Evolutionary conservation across 2,888 invertebrate genomes (phyloP).

Genomic region (Agonum fuliginosum): DNA sequence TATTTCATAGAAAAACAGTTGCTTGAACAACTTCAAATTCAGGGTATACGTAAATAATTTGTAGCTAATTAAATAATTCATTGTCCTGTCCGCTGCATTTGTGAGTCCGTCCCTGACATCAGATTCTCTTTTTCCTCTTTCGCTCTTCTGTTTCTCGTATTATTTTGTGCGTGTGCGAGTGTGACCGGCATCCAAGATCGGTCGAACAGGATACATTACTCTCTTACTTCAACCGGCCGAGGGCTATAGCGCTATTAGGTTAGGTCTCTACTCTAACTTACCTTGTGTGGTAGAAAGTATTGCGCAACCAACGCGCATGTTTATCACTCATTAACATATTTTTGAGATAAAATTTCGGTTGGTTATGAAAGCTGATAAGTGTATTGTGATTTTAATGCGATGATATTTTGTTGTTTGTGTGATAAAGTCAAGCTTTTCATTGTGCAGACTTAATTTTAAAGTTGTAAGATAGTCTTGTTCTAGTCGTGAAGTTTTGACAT

Average conservation of each 20-base stretch:
- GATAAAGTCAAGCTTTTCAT: not conserved
- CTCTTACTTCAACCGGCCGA: conserved; percentile 35
- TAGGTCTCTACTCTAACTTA: not conserved
- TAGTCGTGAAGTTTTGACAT: conserved; percentile 21
- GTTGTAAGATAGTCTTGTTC: not conserved
- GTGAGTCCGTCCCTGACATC: not conserved
- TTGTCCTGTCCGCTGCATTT: not conserved
- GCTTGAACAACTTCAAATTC: not conserved
- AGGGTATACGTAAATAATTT: not conserved
- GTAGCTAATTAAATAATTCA: not conserved
- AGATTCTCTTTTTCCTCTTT: conserved; percentile 1
- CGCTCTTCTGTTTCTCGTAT: conserved; percentile 8
- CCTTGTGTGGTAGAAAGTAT: conserved; percentile 32
- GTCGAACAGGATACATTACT: conserved; percentile 47
- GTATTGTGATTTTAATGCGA: conserved; percentile 33
- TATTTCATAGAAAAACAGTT: not conserved
- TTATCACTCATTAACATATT: conserved; percentile 22
- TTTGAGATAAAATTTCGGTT: conserved; percentile 17
- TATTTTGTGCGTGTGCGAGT: conserved; percentile 41
- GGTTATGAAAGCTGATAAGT: conserved; percentile 21
- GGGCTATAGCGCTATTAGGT: conserved; percentile 37
- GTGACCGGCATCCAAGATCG: conserved; percentile 42
- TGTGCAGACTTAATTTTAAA: not conserved
- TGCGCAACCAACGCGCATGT: conserved; percentile 29
- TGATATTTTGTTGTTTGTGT: conserved; percentile 23